Evolutionary conservation across 2,113 vertebrate species (phyloP), one percentile per base, ranked within the genome.

Genomic region (Amazona guildingii): DNA sequence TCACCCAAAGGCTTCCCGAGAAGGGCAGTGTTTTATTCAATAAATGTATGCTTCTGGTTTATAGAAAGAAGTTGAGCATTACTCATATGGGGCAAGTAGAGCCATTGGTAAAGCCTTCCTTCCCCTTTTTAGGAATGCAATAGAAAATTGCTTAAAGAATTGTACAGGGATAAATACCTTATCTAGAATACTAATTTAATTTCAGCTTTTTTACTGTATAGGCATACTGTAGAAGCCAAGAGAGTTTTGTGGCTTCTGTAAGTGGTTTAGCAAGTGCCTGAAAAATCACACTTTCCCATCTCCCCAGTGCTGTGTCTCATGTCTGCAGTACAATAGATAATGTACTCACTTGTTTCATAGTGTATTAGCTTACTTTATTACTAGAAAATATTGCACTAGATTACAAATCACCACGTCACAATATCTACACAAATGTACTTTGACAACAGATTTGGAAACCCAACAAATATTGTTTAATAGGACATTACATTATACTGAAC

Each of bases 321-420:
- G 57, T 77, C 67, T 95, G 94, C 91, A 87, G 96, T 91, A 96
- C 77, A 96, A 96, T 76, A 95, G 91, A 97, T 97, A 95, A 97
- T 96, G 68, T 97, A 97, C 90, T 97, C 96, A 91, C 83, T 96
- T 88, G 70, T 96, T 97, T 97, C 77, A 92, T 87, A 92, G 66
- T 84, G 64, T 88, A 95, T 97, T 93, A 96, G 78, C 92, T 96
- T 92, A 82, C 86, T 97, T 97, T 97, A 97, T 97, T 97, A 75
- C 96, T 97, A 86, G 39, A 86, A 94, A 93, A 96, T 92, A 97
- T 94, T 86, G 84, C 68, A 97, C 96, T 97, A 80, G 83, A 72
- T 94, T 97, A 97, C 97, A 97, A 84, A 95, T 91, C 92, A 96
- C 88, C 90, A 91, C 11, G 11, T 90, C 92, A 96, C 91, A 91